Evolutionary conservation across 2,797 vertebrate genomes (phyloP).

Genomic region (Masticophis lateralis): DNA sequence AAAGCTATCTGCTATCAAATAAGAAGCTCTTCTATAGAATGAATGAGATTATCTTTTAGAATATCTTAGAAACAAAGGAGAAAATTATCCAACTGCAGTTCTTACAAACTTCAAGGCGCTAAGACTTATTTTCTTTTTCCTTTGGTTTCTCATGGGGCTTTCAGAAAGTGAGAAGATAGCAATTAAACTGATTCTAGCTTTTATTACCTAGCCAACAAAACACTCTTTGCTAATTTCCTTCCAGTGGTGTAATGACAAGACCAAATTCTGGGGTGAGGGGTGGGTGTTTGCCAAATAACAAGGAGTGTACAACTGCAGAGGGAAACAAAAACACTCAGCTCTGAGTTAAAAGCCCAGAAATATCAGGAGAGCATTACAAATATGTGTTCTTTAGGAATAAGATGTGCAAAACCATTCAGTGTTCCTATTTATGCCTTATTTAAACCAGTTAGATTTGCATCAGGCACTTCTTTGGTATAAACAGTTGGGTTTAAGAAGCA

Average conservation of each 20-base stretch:
- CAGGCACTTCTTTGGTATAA: background rate
- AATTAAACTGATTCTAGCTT: conserved; percentile 60
- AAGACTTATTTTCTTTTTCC: conserved; percentile 54
- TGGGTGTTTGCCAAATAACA: conserved; percentile 26
- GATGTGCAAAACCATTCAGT: background rate
- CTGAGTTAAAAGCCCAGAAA: background rate
- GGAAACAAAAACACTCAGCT: background rate
- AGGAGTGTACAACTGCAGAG: background rate
- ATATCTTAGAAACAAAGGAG: conserved; percentile 54
- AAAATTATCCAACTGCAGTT: conserved; percentile 51
- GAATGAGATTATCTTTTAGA: background rate
- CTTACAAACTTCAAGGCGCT: conserved; percentile 62
- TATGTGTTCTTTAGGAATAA: background rate
- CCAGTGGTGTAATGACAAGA: conserved; percentile 33
- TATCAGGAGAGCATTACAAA: background rate
- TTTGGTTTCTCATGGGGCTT: conserved; percentile 64
- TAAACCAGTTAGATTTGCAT: background rate
- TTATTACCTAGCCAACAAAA: conserved; percentile 55
- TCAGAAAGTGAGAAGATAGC: conserved; percentile 38
- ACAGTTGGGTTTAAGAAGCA: background rate
- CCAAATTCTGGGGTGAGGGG: background rate
- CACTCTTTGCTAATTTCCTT: conserved; percentile 51
- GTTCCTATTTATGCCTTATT: background rate
- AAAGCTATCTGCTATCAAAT: background rate
- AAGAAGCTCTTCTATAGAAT: background rate